Evolutionary conservation across 2,797 vertebrate species (phyloP).

Genomic region (Cacajao melanocephalus): DNA sequence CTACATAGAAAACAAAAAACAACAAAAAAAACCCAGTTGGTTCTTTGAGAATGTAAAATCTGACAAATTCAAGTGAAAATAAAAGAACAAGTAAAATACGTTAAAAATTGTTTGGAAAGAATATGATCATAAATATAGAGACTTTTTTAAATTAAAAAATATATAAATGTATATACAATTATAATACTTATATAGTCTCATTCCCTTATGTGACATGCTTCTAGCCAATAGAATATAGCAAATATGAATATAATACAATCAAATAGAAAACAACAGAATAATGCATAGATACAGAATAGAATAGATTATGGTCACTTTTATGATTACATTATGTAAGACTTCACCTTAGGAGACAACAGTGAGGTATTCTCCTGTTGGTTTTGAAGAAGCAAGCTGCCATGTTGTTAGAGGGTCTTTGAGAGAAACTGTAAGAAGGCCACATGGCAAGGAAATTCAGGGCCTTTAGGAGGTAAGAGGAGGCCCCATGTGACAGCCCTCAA

Average conservation of each 20-base stretch:
- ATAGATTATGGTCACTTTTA: background rate
- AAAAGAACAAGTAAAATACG: background rate
- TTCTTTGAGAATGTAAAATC: conserved; percentile 5
- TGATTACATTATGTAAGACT: background rate
- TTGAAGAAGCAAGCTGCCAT: background rate
- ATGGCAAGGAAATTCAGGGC: background rate
- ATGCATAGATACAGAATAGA: background rate
- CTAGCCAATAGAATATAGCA: background rate
- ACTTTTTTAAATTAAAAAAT: background rate
- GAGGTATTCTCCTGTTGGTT: background rate
- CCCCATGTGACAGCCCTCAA: background rate
- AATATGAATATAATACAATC: background rate
- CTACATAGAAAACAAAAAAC: background rate
- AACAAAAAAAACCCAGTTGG: background rate
- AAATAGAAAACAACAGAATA: background rate
- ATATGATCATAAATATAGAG: background rate
- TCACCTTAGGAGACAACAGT: background rate
- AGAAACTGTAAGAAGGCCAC: background rate
- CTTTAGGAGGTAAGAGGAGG: background rate
- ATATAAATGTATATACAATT: background rate
- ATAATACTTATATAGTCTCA: background rate
- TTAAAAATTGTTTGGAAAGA: background rate
- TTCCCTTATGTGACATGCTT: background rate
- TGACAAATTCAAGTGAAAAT: background rate
- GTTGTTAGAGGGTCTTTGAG: background rate